These are phyloP conservation scores for Cosmia trapezina DNA, from an alignment of 2,888 invertebrate genomes.

Conservation along the genomic window DNA sequence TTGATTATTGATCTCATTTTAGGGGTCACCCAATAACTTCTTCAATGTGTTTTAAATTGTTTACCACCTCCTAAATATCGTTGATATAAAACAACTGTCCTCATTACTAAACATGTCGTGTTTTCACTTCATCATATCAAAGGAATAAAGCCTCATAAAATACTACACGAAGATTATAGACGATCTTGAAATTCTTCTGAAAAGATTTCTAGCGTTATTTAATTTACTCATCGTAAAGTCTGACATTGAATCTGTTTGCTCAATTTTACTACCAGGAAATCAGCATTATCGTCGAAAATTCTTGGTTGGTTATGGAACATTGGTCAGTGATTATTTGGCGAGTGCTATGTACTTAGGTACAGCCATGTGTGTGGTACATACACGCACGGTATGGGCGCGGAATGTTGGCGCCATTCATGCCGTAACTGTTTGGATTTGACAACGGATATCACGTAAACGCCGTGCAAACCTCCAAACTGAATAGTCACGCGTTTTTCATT, in stretches of 20 bases:
- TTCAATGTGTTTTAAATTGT: conserved; percentile 41
- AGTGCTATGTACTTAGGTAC: conserved; percentile 61
- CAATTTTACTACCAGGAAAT: conserved; percentile 86
- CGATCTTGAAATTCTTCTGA: conserved; percentile 68
- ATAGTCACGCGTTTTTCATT: conserved; percentile 78
- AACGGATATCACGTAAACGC: conserved; percentile 78
- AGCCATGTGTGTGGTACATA: conserved; percentile 51
- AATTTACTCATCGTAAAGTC: conserved; percentile 84
- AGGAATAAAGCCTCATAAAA: conserved; percentile 57
- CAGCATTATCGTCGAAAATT: conserved; percentile 77
- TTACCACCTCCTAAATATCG: conserved; percentile 12
- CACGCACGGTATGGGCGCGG: conserved; percentile 68
- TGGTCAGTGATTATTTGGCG: conserved; percentile 77
- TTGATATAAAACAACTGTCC: conserved; percentile 24
- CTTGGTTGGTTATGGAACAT: conserved; percentile 77
- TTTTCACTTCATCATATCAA: conserved; percentile 38
- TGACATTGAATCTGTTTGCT: conserved; percentile 87
- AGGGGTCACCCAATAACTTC: conserved; percentile 47
- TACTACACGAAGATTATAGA: conserved; percentile 68
- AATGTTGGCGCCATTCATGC: conserved; percentile 82
- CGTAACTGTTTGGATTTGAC: conserved; percentile 77
- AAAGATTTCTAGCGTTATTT: conserved; percentile 74
- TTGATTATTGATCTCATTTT: conserved; percentile 69
- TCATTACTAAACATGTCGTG: conserved; percentile 12
- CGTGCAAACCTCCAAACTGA: conserved; percentile 79